Evolutionary conservation across 1,140 invertebrate species (phyloP).

Genomic region (Latrodectus geometricus): DNA sequence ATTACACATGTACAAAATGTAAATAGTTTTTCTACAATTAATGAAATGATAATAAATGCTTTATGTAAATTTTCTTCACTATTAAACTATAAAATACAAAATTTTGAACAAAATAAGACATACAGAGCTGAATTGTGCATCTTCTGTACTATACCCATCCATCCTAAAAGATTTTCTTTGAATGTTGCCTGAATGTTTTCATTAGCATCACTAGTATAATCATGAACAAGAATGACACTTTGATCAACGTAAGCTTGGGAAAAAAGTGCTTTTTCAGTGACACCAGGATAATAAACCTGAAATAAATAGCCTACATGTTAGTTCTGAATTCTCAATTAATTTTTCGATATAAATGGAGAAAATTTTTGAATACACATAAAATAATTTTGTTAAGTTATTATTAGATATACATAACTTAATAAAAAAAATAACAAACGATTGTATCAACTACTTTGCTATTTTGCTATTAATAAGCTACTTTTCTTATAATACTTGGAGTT

Average conservation of each 20-base stretch:
- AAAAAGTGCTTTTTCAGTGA: constrained; percentile 28
- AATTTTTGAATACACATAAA: not conserved
- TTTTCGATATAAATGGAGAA: not conserved
- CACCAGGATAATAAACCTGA: constrained; percentile 27
- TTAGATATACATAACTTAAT: not conserved
- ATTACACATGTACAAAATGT: not conserved
- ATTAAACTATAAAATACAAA: not conserved
- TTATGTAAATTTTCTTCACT: not conserved
- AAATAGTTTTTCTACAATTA: not conserved
- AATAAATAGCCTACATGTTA: not conserved
- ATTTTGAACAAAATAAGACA: not conserved
- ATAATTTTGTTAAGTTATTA: not conserved
- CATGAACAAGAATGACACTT: constrained; percentile 20
- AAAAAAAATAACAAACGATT: too few species aligned
- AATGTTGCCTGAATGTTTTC: constrained; percentile 7
- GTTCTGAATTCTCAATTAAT: not conserved
- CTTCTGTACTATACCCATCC: constrained; percentile 22
- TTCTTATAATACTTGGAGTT: too few species aligned
- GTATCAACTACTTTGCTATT: too few species aligned
- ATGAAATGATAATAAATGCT: not conserved
- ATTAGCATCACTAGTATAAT: constrained; percentile 10
- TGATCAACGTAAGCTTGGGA: constrained; percentile 5
- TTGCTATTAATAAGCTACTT: too few species aligned
- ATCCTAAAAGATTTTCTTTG: constrained; percentile 26
- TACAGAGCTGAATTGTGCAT: not conserved